Evolutionary conservation across 2,888 invertebrate genomes (phyloP).

Genomic region (Platycnemis pennipes): DNA sequence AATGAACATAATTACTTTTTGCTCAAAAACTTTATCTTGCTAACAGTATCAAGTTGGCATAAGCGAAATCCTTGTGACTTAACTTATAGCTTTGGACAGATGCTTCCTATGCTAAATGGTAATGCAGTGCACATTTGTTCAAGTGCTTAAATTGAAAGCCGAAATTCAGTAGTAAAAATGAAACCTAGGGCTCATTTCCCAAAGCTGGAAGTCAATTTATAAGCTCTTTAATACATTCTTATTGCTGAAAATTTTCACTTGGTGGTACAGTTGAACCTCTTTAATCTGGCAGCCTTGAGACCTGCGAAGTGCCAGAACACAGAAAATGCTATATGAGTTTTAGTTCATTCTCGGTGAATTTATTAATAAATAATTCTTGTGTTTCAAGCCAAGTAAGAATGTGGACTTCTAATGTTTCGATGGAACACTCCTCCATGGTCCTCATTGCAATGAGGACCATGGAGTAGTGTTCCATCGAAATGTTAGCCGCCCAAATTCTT

Average conservation of each 20-base stretch:
- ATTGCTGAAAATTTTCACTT: background rate
- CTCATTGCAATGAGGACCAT: no score
- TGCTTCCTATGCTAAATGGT: background rate
- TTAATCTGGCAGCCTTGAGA: no score
- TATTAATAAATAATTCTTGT: no score
- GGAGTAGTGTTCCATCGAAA: no score
- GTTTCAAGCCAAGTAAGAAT: no score
- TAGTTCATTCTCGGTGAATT: no score
- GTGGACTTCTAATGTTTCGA: no score
- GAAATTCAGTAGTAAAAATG: background rate
- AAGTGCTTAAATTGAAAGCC: background rate
- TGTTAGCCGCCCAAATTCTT: no score
- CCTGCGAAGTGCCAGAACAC: no score
- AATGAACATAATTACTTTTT: constrained; percentile 26
- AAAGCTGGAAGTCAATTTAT: background rate
- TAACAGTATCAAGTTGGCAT: background rate
- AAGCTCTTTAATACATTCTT: background rate
- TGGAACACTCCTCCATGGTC: no score
- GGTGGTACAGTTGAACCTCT: no score
- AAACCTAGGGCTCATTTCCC: background rate
- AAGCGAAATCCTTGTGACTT: background rate
- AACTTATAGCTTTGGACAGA: background rate
- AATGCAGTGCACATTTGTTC: background rate
- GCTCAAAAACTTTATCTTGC: constrained; percentile 17
- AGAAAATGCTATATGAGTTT: no score